A percentile compares a stretch with the other conserved stretches of the same genome.
These are phyloP conservation scores for Ericerus pela DNA, from an alignment of 1,140 invertebrate genomes.

Conservation along the genomic window DNA sequence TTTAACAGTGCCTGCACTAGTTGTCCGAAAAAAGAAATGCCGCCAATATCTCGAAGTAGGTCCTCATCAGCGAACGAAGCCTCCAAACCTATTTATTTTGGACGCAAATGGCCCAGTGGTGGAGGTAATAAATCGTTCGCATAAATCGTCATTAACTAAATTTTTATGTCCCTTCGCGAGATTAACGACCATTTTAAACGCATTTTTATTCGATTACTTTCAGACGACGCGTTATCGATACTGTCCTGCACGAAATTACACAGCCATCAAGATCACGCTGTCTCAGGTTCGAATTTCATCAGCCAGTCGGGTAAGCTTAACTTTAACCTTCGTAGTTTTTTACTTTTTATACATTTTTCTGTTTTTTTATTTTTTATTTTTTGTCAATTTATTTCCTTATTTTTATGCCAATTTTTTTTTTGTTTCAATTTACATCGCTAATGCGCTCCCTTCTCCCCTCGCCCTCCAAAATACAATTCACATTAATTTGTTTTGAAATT, in stretches of 20 bases:
- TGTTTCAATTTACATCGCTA: neutral
- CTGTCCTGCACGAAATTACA: neutral
- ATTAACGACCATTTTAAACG: no score
- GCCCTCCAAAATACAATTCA: neutral
- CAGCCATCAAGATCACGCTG: neutral
- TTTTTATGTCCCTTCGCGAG: no score
- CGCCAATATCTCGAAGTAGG: slow-evolving; percentile 38
- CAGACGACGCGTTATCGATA: neutral
- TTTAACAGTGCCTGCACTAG: slow-evolving; percentile 19
- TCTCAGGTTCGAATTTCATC: neutral
- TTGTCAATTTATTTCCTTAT: neutral
- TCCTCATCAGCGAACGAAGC: slow-evolving; percentile 57
- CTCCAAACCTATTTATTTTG: slow-evolving; percentile 46
- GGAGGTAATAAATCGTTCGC: no score
- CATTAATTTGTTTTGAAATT: neutral
- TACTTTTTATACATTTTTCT: neutral
- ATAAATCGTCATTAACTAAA: no score
- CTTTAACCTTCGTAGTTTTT: neutral
- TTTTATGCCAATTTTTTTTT: neutral
- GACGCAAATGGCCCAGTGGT: neutral
- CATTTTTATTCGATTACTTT: no score
- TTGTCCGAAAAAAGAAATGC: slow-evolving; percentile 19
- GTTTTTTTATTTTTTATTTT: neutral
- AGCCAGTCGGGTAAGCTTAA: slow-evolving; percentile 1
- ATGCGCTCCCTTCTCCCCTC: neutral